These are phyloP conservation scores for Operophtera brumata DNA, from an alignment of 2,888 invertebrate species.

Conservation along the genomic window DNA sequence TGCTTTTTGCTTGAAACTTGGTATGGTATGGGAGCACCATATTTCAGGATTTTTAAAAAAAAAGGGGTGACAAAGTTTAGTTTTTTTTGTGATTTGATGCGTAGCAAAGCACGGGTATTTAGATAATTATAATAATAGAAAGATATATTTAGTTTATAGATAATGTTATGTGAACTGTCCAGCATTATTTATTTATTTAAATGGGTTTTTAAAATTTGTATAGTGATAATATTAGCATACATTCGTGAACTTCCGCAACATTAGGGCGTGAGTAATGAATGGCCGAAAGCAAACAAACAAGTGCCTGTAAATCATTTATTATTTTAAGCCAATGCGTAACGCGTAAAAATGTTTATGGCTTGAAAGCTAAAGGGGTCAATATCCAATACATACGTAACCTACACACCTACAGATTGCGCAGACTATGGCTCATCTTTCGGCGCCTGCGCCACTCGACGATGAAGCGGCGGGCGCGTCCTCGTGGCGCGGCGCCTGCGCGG, in stretches of 20 bases:
- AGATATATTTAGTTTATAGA: no score
- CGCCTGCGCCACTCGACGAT: constrained; percentile 27
- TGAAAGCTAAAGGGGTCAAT: constrained; percentile 44
- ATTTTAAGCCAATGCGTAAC: constrained; percentile 29
- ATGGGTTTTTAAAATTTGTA: not conserved
- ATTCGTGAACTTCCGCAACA: constrained; percentile 1
- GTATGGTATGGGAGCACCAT: no score
- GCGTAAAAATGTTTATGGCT: constrained; percentile 28
- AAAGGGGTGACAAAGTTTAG: no score
- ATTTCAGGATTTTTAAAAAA: no score
- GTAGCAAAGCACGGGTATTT: no score
- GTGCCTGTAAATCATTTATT: constrained; percentile 21
- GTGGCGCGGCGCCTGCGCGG: constrained; percentile 37
- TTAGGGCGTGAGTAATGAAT: not conserved
- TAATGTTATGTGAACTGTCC: no score
- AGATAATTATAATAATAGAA: no score
- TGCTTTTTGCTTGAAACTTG: no score
- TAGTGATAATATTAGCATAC: constrained; percentile 1
- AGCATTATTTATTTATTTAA: constrained; percentile 5
- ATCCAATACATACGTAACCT: constrained; percentile 36
- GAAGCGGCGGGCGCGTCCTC: constrained; percentile 17
- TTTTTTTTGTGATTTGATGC: no score
- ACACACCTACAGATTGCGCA: constrained; percentile 15
- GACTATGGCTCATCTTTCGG: constrained; percentile 33
- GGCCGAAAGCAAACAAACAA: constrained; percentile 12